Percentiles rank a stretch among this genome's conserved stretches.
phyloP scores from a whole-genome alignment of 1,140 invertebrate species.

The Saxidomus purpurata region DNA sequence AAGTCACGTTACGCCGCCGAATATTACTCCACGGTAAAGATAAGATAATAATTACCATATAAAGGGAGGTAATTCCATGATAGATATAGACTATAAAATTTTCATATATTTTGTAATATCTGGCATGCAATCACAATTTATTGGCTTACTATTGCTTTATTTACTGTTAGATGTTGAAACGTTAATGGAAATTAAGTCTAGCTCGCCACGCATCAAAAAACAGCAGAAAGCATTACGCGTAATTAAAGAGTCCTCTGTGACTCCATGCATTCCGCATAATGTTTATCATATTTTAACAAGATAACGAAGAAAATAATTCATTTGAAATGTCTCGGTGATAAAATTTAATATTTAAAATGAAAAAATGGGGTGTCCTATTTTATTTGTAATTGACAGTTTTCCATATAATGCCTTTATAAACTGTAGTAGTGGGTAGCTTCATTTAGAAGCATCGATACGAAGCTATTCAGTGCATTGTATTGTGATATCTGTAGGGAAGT shows the following conservation, averaged over 20 bases:
- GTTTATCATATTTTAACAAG: neutral
- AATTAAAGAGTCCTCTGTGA: neutral
- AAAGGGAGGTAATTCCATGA: neutral
- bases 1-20: neutral
- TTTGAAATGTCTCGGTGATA: neutral
- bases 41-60: conserved; percentile 13
- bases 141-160: neutral
- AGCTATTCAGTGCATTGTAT: too few species aligned
- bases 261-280: neutral
- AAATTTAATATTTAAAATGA: neutral
- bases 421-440: too few species aligned
- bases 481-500: too few species aligned
- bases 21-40: neutral
- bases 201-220: neutral
- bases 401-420: too few species aligned
- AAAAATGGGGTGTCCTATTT: too few species aligned
- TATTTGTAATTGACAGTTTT: too few species aligned
- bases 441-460: too few species aligned
- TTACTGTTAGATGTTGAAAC: neutral
- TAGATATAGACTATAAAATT: conserved; percentile 2
- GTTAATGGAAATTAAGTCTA: neutral
- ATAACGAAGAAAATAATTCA: too few species aligned
- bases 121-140: neutral
- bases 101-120: neutral
- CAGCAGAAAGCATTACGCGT: neutral